Evolutionary conservation across 2,113 vertebrate genomes (phyloP).

Genomic region (Mionectes macconnelli): DNA sequence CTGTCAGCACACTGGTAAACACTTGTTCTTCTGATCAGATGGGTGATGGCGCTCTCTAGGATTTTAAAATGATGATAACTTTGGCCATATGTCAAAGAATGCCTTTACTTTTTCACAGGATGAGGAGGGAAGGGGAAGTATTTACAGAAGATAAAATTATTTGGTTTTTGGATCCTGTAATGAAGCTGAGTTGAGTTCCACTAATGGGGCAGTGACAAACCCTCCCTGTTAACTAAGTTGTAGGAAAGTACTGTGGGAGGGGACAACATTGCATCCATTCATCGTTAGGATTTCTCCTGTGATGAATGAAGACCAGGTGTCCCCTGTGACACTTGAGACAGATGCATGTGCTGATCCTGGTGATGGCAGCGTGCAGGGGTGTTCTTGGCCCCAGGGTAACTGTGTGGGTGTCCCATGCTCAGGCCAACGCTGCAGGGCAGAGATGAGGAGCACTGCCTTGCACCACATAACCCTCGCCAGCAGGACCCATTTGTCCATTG

Average conservation of each 20-base stretch:
- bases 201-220: neutral
- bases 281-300: neutral
- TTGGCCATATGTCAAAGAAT: neutral
- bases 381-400: neutral
- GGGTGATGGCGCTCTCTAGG: neutral
- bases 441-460: neutral
- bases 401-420: fast-evolving
- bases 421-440: neutral
- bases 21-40: neutral
- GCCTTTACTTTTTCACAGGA: neutral
- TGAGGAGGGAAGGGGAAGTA: neutral
- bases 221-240: neutral
- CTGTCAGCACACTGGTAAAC: neutral
- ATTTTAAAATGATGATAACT: neutral
- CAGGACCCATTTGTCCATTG: fast-evolving
- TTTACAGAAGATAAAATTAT: neutral
- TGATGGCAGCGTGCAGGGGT: fast-evolving
- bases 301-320: neutral
- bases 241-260: neutral
- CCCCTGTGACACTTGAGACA: fast-evolving
- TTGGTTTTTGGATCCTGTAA: neutral
- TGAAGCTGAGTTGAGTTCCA: neutral
- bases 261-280: neutral
- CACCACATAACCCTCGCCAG: no score
- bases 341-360: neutral